A percentile compares a stretch with the other conserved stretches of the same genome.
Evolutionary conservation across 2,888 invertebrate genomes (phyloP).

Genomic region (Zelleria hepariella): DNA sequence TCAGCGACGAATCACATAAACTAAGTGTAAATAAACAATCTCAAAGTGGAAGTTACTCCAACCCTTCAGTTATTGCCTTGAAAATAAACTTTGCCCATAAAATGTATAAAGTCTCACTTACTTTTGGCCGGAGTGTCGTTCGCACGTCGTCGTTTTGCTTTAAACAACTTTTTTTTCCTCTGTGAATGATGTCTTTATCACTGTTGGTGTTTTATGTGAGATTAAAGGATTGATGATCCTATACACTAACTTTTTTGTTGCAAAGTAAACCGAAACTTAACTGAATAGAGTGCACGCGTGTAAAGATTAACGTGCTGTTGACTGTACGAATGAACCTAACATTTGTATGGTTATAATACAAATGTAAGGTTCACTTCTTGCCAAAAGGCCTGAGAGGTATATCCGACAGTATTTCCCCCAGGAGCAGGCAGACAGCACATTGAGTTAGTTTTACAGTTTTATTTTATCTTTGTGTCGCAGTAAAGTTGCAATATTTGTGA

Average conservation of each 20-base stretch:
- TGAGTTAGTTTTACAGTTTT: neutral
- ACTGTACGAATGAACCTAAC: neutral
- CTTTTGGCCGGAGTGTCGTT: neutral
- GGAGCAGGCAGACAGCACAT: neutral
- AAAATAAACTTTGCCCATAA: constrained; percentile 1
- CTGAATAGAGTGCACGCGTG: too few species aligned
- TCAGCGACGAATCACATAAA: neutral
- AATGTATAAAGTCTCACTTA: neutral
- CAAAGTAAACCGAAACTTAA: neutral
- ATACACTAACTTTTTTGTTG: neutral
- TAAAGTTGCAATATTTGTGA: too few species aligned
- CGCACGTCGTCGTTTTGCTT: neutral
- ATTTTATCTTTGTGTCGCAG: neutral
- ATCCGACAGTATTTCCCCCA: neutral
- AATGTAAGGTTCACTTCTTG: neutral
- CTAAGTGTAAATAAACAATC: constrained; percentile 13
- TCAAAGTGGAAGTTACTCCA: neutral
- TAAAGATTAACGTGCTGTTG: too few species aligned
- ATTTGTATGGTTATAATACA: neutral
- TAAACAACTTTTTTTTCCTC: neutral
- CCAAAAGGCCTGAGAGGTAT: neutral
- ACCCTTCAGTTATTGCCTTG: constrained; percentile 1
- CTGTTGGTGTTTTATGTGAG: too few species aligned
- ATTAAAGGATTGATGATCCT: too few species aligned
- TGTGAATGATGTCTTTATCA: neutral